Base-by-base conservation (phyloP, 2,797 vertebrate species). In the Acipenser ruthenus region DNA sequence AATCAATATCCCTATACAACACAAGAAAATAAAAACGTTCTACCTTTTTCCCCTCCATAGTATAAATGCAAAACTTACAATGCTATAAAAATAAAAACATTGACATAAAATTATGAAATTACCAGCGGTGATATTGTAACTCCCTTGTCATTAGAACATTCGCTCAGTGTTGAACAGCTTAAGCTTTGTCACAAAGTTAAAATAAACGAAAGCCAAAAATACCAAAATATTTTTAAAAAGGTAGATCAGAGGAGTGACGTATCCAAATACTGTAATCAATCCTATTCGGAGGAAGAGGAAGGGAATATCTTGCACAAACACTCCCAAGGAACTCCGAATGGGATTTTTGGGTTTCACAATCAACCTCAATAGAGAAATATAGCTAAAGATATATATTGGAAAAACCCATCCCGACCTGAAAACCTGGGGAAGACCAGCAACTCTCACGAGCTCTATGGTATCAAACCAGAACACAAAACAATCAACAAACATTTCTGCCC, bases 401-500 rank as follows among this genome's bases (percentile, higher is more conserved):
- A 90, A 93, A 50, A 90, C 76, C 92, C 93, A 94, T 70, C 81
- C 84, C 0, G 92, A 92, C 70, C 77, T 89, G 78, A 81, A 92
- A 68, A 94, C 84, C 0, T 69, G 15, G 0, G 80, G 80, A 67
- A 90, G 82, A 15, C 87, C 87, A 0, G 86, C 84, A 10, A 88
- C 85, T 37, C 92, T 80, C 55, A 92, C 77, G 89, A 94, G 91
- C 79, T 94, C 93, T n/a, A 87, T 78, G 0, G 90, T 94, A 66
- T 94, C 92, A 11, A 91, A 76, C 92, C 92, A 94, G 73, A 86
- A 83, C 70, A 93, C 71, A 56, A 94, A 93, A 73, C 87, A 88
- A 72, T 86, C 80, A 50, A 88, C 83, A 62, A 93, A 86, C 23
- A 90, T 78, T 0, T 91, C 85, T 0, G 90, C 89, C 0, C 91